Evolutionary conservation across 2,888 invertebrate species (phyloP).

Genomic region (Eupeodes luniger): DNA sequence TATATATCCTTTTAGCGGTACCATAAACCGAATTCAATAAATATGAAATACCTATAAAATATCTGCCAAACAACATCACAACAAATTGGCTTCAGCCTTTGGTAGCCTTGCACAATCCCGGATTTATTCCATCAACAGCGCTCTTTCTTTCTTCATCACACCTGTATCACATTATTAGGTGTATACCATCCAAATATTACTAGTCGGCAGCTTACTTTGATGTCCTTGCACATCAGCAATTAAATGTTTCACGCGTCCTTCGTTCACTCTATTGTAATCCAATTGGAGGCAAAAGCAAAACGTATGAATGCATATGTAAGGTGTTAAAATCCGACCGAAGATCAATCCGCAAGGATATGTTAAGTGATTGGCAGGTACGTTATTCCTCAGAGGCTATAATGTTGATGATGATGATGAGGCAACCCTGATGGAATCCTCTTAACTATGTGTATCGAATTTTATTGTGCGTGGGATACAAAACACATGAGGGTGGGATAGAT

Average conservation of each 20-base stretch:
- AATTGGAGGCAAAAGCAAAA: slow-evolving; percentile 26
- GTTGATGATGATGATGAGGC: slow-evolving; percentile 44
- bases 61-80: slow-evolving; percentile 64
- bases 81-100: slow-evolving; percentile 63
- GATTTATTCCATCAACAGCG: slow-evolving; percentile 31
- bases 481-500: slow-evolving; percentile 62
- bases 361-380: slow-evolving; percentile 60
- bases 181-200: background rate
- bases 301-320: slow-evolving; percentile 48
- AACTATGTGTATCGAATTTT: slow-evolving; percentile 72
- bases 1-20: slow-evolving; percentile 62
- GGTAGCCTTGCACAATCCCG: slow-evolving; percentile 41
- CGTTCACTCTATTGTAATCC: slow-evolving; percentile 57
- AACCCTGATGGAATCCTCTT: slow-evolving; percentile 42
- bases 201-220: slow-evolving; percentile 62
- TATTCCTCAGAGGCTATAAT: background rate
- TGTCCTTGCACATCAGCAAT: slow-evolving; percentile 64
- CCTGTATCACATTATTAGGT: slow-evolving; percentile 55
- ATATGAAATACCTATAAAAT: slow-evolving; percentile 65
- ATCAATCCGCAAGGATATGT: slow-evolving; percentile 69
- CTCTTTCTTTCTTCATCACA: slow-evolving; percentile 34
- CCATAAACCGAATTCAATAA: slow-evolving; percentile 70
- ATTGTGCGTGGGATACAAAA: slow-evolving; percentile 69
- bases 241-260: slow-evolving; percentile 74
- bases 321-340: slow-evolving; percentile 72